A percentile compares a stretch with the other conserved stretches of the same genome.
Conservation (phyloP, 1,140 invertebrate species). For the Lethrus apterus region DNA sequence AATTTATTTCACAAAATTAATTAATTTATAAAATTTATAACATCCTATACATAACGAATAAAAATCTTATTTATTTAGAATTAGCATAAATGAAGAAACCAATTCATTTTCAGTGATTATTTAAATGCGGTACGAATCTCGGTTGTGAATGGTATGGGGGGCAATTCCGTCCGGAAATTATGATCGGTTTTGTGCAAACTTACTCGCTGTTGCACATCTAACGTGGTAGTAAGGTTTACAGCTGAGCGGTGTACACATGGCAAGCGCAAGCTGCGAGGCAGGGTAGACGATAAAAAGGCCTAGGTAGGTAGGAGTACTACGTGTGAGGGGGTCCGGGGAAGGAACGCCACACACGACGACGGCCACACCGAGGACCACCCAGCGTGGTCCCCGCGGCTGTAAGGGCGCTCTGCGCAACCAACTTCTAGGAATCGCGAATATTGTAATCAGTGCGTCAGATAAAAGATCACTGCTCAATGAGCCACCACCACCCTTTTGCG, state of each 20-base stretch:
- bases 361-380: slow-evolving; percentile 35
- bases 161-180: too few species aligned
- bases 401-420: slow-evolving; percentile 19
- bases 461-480: slow-evolving; percentile 17
- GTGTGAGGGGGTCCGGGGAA: slow-evolving; percentile 18
- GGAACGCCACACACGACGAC: slow-evolving; percentile 34
- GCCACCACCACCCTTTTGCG: slow-evolving; percentile 13
- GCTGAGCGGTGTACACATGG: slow-evolving; percentile 9
- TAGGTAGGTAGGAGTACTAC: slow-evolving; percentile 21
- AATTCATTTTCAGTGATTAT: too few species aligned
- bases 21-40: too few species aligned
- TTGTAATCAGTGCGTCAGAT: slow-evolving; percentile 20
- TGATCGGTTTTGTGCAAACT: too few species aligned
- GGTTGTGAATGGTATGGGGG: too few species aligned
- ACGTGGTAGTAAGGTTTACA: too few species aligned
- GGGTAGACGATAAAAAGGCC: slow-evolving; percentile 19
- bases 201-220: too few species aligned
- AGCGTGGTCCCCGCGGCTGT: slow-evolving; percentile 29
- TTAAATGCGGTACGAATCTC: too few species aligned
- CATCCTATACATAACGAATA: too few species aligned
- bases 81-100: too few species aligned
- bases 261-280: slow-evolving; percentile 12
- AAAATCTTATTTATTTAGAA: too few species aligned
- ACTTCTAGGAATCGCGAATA: slow-evolving; percentile 22
- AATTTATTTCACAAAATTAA: too few species aligned